Conservation (phyloP, 2,888 invertebrate genomes). For the Lasius platythorax region DNA sequence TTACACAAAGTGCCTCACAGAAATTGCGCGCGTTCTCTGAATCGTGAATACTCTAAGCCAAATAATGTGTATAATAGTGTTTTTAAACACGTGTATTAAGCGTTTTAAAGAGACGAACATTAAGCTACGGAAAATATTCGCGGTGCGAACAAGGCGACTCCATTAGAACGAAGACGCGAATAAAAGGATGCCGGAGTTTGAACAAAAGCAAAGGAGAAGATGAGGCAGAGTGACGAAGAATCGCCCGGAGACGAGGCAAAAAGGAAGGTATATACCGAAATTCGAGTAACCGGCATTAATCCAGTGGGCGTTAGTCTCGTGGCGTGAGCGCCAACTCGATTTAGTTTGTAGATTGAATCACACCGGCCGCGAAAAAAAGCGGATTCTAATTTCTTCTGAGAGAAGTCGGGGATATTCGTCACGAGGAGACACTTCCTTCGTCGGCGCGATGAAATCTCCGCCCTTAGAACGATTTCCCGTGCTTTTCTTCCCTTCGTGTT, state of each 20-base stretch:
- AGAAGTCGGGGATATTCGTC: constrained; percentile 61
- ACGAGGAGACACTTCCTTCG: constrained; percentile 51
- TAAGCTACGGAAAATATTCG: constrained; percentile 31
- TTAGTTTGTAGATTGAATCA: constrained; percentile 73
- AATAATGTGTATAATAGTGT: background rate
- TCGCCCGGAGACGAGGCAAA: constrained; percentile 29
- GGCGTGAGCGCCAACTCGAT: constrained; percentile 70
- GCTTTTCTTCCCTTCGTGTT: constrained; percentile 44
- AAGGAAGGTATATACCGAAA: constrained; percentile 48
- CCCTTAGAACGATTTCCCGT: constrained; percentile 73
- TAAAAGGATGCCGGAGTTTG: background rate
- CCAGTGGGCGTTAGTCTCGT: constrained; percentile 68
- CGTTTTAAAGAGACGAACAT: constrained; percentile 70
- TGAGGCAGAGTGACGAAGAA: constrained; percentile 13
- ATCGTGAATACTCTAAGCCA: background rate
- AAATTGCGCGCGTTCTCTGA: background rate
- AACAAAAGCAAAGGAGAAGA: constrained; percentile 14
- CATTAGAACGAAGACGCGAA: constrained; percentile 50
- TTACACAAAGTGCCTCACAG: background rate
- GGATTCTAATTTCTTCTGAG: constrained; percentile 72
- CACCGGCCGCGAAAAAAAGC: constrained; percentile 65
- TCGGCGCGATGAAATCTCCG: constrained; percentile 72
- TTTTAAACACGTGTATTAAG: constrained; percentile 59
- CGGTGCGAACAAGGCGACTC: constrained; percentile 51
- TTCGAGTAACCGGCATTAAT: constrained; percentile 66